A percentile compares a stretch with the other conserved stretches of the same genome.
Evolutionary conservation across 2,888 invertebrate genomes (phyloP).

Genomic region (Pollenia griseotomentosa): DNA sequence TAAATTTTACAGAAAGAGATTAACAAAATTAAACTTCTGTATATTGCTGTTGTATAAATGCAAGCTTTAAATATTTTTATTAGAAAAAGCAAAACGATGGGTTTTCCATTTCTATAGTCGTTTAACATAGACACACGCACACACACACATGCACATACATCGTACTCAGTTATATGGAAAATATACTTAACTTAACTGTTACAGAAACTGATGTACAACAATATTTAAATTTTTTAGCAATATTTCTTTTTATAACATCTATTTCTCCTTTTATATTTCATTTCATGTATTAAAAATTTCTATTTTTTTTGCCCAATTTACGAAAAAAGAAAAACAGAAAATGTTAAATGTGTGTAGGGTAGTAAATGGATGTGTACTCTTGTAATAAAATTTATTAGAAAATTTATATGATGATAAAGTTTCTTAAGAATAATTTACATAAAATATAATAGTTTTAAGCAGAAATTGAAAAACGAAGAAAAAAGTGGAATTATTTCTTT

Average conservation of each 20-base stretch:
- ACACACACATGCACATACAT: not conserved
- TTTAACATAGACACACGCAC: not conserved
- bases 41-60: not conserved
- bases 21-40: no score
- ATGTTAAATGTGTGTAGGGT: constrained; percentile 43
- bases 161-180: not conserved
- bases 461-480: constrained; percentile 46
- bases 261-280: constrained; percentile 44
- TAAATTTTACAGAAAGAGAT: no score
- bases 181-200: constrained; percentile 41
- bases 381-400: constrained; percentile 72
- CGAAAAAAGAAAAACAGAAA: constrained; percentile 6
- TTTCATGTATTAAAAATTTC: constrained; percentile 44
- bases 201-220: constrained; percentile 64
- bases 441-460: constrained; percentile 72
- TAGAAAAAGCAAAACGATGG: not conserved
- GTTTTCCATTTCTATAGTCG: not conserved
- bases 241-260: constrained; percentile 64
- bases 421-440: constrained; percentile 72
- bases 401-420: constrained; percentile 72
- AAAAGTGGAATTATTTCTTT: constrained; percentile 58
- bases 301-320: constrained; percentile 27
- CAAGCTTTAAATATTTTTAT: constrained; percentile 4
- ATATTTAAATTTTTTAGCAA: constrained; percentile 68
- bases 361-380: constrained; percentile 47